A percentile compares a stretch with the other conserved stretches of the same genome.
Evolutionary conservation across 2,888 invertebrate genomes (phyloP).

Genomic region (Globia sparganii): DNA sequence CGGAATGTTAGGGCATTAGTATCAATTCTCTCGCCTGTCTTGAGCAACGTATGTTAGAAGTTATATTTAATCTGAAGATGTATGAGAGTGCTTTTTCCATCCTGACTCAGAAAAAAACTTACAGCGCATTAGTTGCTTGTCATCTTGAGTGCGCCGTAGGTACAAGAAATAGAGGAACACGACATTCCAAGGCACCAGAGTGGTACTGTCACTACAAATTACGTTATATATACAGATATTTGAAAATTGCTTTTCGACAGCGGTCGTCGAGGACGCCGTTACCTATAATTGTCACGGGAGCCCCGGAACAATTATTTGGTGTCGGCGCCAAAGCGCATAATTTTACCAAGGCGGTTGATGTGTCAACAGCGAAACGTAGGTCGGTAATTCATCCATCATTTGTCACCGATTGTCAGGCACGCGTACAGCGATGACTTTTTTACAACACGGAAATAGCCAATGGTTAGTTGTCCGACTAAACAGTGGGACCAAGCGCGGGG

Average conservation of each 20-base stretch:
- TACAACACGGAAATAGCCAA: slow-evolving; percentile 62
- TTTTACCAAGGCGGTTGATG: slow-evolving; percentile 43
- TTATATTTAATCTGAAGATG: slow-evolving; percentile 45
- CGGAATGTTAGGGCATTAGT: slow-evolving; percentile 13
- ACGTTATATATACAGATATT: slow-evolving; percentile 25
- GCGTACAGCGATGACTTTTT: slow-evolving; percentile 59
- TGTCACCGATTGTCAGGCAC: slow-evolving; percentile 49
- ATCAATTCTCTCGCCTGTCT: slow-evolving; percentile 40
- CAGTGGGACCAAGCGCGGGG: slow-evolving; percentile 57
- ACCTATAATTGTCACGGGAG: slow-evolving; percentile 53
- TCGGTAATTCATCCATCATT: slow-evolving; percentile 56
- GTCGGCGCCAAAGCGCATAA: slow-evolving; percentile 44
- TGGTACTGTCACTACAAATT: slow-evolving; percentile 34
- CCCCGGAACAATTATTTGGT: slow-evolving; percentile 49
- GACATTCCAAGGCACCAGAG: slow-evolving; percentile 18
- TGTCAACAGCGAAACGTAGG: slow-evolving; percentile 39
- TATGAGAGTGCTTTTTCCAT: slow-evolving; percentile 38
- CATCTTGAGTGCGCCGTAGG: slow-evolving; percentile 34
- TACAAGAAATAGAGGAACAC: slow-evolving; percentile 32
- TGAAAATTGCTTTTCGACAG: slow-evolving; percentile 33
- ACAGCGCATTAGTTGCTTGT: slow-evolving; percentile 32
- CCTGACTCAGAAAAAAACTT: slow-evolving; percentile 24
- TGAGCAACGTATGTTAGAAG: slow-evolving; percentile 25
- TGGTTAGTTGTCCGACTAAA: slow-evolving; percentile 62
- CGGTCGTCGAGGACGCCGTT: slow-evolving; percentile 18